phyloP scores from a whole-genome alignment of 2,888 invertebrate genomes.

The Latrodectus elegans region DNA sequence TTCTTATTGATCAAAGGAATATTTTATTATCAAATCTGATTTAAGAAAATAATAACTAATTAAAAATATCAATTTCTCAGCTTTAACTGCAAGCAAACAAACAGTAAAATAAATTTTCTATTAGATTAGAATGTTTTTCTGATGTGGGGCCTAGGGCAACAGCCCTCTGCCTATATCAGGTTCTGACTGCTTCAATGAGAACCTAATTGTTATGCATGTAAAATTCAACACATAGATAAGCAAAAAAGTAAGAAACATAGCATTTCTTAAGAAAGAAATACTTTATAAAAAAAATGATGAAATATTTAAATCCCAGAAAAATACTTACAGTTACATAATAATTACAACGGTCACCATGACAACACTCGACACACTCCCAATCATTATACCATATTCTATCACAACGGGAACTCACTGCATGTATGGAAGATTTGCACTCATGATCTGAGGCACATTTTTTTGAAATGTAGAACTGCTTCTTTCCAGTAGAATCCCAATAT shows the following conservation, averaged over 20 bases:
- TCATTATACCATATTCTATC: conserved; percentile 95
- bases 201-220: too few relatives aligned
- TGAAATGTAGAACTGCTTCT: conserved; percentile 93
- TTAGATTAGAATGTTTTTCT: too few relatives aligned
- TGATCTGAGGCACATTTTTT: conserved; percentile 90
- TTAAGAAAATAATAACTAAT: too few relatives aligned
- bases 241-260: not conserved
- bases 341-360: conserved; percentile 95
- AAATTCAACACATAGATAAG: not conserved
- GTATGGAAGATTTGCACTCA: conserved; percentile 84
- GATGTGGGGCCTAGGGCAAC: too few relatives aligned
- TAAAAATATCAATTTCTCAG: too few relatives aligned
- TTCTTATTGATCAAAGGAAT: too few relatives aligned
- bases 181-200: too few relatives aligned
- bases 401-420: conserved; percentile 84
- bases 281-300: not conserved
- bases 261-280: not conserved
- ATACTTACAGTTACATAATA: conserved; percentile 92
- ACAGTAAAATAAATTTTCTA: too few relatives aligned
- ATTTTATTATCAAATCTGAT: too few relatives aligned
- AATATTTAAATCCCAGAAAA: not conserved
- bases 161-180: too few relatives aligned
- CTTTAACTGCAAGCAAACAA: too few relatives aligned
- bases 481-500: conserved; percentile 93
- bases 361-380: conserved; percentile 97